These are phyloP conservation scores for Halocaridina rubra DNA, from an alignment of 2,888 invertebrate genomes.

Conservation along the genomic window DNA sequence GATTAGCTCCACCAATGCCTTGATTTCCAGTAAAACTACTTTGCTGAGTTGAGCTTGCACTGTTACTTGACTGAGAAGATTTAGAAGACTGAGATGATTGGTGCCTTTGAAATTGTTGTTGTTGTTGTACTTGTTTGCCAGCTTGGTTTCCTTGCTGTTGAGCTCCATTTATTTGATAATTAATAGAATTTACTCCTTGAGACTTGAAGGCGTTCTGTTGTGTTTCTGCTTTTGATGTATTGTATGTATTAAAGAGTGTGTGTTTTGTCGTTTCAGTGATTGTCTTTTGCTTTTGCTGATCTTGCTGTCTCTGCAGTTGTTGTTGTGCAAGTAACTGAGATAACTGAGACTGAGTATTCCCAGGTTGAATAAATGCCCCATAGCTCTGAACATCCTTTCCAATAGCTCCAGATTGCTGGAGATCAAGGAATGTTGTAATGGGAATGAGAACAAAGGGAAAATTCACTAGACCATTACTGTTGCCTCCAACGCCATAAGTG, in stretches of 20 bases:
- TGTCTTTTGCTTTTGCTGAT: background rate
- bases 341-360: slow-evolving; percentile 2
- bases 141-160: background rate
- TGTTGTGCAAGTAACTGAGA: slow-evolving; percentile 18
- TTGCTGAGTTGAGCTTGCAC: background rate
- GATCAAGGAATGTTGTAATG: slow-evolving; percentile 55
- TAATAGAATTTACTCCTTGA: slow-evolving; percentile 6
- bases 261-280: slow-evolving; percentile 15
- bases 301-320: slow-evolving; percentile 15
- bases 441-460: slow-evolving; percentile 62
- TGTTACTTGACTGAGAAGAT: background rate
- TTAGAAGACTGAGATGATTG: slow-evolving; percentile 21
- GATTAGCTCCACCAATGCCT: background rate
- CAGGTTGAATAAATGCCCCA: slow-evolving; percentile 56
- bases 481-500: background rate
- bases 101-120: slow-evolving; percentile 13
- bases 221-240: slow-evolving; percentile 18
- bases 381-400: slow-evolving; percentile 54
- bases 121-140: background rate
- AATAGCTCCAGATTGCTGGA: slow-evolving; percentile 59
- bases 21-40: background rate
- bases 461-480: slow-evolving; percentile 33
- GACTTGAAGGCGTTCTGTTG: background rate
- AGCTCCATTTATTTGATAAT: background rate
- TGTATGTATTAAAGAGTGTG: slow-evolving; percentile 20